Percentiles rank a stretch among this genome's conserved stretches.
phyloP scores from a whole-genome alignment of 37 sponge, comb jelly and placozoan species.

The Spongilla lacustris region DNA sequence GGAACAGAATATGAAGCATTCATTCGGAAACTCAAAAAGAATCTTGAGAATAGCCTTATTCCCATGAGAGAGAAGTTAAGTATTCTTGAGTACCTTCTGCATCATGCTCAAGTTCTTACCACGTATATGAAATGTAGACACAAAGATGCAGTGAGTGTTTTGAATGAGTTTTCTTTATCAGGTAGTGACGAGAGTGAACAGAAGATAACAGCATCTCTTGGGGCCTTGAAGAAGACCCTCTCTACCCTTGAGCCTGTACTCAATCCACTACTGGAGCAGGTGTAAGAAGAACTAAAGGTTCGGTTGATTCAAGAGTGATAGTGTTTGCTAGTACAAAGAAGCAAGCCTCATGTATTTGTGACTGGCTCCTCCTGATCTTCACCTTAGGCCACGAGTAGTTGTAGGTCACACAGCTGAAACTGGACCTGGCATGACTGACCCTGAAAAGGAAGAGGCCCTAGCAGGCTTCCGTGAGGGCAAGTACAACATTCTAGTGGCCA shows the following conservation, averaged over 20 bases:
- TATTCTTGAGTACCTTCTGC: conserved; percentile 11
- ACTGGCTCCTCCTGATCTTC: conserved; percentile 43
- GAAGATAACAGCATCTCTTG: not conserved
- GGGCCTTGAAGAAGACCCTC: not conserved
- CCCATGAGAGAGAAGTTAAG: conserved; percentile 22
- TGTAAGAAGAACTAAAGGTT: conserved; percentile 1
- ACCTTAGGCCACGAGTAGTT: conserved; percentile 9
- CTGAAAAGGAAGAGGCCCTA: conserved; percentile 57
- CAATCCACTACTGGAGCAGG: conserved; percentile 50
- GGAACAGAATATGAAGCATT: conserved; percentile 29
- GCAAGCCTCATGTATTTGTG: conserved; percentile 32
- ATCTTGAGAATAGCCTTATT: conserved; percentile 7
- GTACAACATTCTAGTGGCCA: conserved; percentile 70
- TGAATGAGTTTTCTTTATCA: not conserved
- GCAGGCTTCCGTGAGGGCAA: conserved; percentile 50
- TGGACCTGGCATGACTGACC: conserved; percentile 42
- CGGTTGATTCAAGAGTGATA: conserved; percentile 30
- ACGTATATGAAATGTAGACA: conserved; percentile 42
- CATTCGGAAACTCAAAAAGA: conserved; percentile 14
- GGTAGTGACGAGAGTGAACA: conserved; percentile 11
- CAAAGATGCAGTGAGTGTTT: conserved; percentile 47
- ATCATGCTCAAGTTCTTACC: conserved; percentile 26
- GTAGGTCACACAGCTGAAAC: conserved; percentile 39
- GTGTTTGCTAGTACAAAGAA: conserved; percentile 59
- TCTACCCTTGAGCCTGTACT: not conserved